phyloP scores from a whole-genome alignment of 2,113 vertebrate genomes.

The Mesitornis unicolor region DNA sequence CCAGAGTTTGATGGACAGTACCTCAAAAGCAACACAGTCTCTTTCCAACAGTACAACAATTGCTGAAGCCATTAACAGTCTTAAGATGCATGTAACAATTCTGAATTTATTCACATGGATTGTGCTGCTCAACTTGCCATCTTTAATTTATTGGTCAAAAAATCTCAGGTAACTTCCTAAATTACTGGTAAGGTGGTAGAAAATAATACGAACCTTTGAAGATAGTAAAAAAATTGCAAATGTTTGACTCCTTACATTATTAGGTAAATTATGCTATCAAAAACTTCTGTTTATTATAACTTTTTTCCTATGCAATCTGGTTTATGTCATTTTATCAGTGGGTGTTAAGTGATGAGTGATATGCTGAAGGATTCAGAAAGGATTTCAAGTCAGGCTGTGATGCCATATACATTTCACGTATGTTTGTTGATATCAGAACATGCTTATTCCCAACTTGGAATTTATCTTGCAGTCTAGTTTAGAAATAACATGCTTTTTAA shows the following conservation, averaged over 20 bases:
- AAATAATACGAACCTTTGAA: background rate
- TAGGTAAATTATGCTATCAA: background rate
- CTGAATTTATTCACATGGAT: conserved; percentile 81
- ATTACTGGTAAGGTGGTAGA: background rate
- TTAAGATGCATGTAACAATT: conserved; percentile 85
- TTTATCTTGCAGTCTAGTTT: background rate
- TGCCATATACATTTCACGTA: background rate
- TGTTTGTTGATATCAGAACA: background rate
- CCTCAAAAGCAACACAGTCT: background rate
- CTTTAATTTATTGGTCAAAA: conserved; percentile 89
- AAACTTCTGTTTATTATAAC: background rate
- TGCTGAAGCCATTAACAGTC: conserved; percentile 76
- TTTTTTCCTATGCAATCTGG: background rate
- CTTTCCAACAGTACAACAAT: background rate
- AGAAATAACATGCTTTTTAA: background rate
- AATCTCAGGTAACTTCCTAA: conserved; percentile 85
- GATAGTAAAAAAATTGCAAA: background rate
- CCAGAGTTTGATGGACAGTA: background rate
- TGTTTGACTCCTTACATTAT: background rate
- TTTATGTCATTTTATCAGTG: background rate
- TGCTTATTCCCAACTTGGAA: background rate
- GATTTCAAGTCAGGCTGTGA: background rate
- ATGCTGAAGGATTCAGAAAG: background rate
- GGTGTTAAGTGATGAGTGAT: background rate
- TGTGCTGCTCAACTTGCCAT: conserved; percentile 83